These are phyloP conservation scores for Hippopotamyrus pictus DNA, from an alignment of 2,797 vertebrate species.

Conservation along the genomic window DNA sequence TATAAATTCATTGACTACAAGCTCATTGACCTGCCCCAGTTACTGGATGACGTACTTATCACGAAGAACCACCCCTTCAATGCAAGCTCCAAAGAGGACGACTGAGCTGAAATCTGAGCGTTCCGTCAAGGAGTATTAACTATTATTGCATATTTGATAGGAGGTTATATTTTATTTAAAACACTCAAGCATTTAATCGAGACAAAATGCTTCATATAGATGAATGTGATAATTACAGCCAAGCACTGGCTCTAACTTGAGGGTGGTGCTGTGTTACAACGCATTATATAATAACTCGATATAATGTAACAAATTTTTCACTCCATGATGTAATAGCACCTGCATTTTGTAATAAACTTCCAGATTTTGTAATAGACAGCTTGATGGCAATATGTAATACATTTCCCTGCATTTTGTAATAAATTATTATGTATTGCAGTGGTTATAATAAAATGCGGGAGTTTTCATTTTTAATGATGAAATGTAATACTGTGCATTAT, in stretches of 20 bases:
- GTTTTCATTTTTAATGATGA: not conserved
- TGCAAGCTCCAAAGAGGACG: conserved; percentile 88
- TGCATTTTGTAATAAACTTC: not conserved
- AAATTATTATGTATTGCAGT: not conserved
- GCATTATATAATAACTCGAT: not conserved
- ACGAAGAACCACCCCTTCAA: conserved; percentile 89
- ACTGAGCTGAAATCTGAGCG: conserved; percentile 86
- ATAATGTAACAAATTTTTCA: not conserved
- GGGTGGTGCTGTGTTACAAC: not conserved
- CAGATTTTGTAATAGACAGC: not conserved
- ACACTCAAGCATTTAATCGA: not conserved
- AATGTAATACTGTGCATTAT: not conserved
- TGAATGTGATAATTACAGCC: not conserved
- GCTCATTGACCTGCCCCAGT: not conserved
- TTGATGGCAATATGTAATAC: not conserved
- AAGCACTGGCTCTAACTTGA: not conserved
- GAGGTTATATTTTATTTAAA: not conserved
- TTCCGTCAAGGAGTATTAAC: conserved; percentile 36
- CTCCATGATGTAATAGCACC: not conserved
- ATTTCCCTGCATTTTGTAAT: not conserved
- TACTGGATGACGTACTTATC: conserved; percentile 77
- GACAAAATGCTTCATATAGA: not conserved
- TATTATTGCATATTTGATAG: not conserved
- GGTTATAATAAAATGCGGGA: not conserved
- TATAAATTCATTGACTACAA: not conserved